Evolutionary conservation across 1,140 invertebrate species (phyloP), one percentile per base, ranked within the genome.

Genomic region (Dreissena rostriformis): DNA sequence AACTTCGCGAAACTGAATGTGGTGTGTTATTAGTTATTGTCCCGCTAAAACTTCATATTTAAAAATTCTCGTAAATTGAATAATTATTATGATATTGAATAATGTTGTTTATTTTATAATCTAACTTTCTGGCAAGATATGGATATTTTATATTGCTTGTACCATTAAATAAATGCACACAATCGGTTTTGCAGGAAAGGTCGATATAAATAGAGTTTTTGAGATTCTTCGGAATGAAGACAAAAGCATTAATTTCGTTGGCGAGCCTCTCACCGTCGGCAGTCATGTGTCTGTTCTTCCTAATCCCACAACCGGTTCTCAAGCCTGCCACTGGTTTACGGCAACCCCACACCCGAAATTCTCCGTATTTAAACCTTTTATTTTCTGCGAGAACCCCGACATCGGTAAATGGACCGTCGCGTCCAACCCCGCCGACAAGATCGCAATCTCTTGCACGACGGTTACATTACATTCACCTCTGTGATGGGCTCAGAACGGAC

Each of bases 321-420:
- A 93, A 14, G 88, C 90, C 61, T 95, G 95, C 78, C 96, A 97
- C 91, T 97, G 96, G 96, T 96, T 97, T 87, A 97, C 96, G 0
- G 96, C 95, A 0, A 97, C 96, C 14, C 96, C 96, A 5, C 96
- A 97, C 92, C 95, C 96, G 0, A 94, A 94, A 51, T 92, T 95
- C 81, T 97, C 96, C 0, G 95, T 96, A 19, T 97, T 96, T 92
- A 97, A 97, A 91, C 96, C 97, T 19, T 97, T 97, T 88, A 94
- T 97, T 10, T 97, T 97, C 91, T 96, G 95, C 5, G 94, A 95
- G 12, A 95, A 95, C 77, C 94, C 82, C 24, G 61, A 71, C 63
- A 86, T 89, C 15, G 91, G 91, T 39, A 66, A 89, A 8, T 53
- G 94, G 2, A 93, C 94, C 49, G 94, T 96, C 71, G 96, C 96